Percentiles rank a stretch among this genome's conserved stretches.
These are phyloP conservation scores for Enteromius anoplus DNA, from an alignment of 2,797 vertebrate genomes.

Conservation along the genomic window DNA sequence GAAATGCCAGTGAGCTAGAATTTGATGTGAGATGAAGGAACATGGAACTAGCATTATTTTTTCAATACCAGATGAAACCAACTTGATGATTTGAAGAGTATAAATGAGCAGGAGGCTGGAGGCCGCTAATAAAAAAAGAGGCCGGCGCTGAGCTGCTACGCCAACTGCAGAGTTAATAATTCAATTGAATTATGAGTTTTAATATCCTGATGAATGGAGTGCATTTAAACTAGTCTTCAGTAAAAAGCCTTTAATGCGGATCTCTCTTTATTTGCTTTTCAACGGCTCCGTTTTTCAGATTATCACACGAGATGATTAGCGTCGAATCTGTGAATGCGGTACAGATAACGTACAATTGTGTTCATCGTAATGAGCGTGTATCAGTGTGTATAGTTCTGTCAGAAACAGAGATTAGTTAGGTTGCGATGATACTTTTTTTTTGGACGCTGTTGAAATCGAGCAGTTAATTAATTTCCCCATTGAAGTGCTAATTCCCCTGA, in stretches of 20 bases:
- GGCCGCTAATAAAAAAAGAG: conserved; percentile 19
- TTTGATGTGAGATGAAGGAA: conserved; percentile 26
- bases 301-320: conserved; percentile 52
- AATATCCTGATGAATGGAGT: conserved; percentile 52
- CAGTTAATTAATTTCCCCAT: conserved; percentile 43
- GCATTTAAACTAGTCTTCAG: conserved; percentile 42
- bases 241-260: conserved; percentile 42
- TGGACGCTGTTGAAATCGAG: conserved; percentile 31
- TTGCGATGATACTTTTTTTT: conserved; percentile 26
- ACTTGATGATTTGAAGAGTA: conserved; percentile 45
- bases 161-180: conserved; percentile 45
- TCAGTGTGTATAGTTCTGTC: conserved; percentile 15
- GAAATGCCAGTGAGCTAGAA: conserved; percentile 22
- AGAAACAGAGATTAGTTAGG: conserved; percentile 32
- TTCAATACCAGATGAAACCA: conserved; percentile 33
- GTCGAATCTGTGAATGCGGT: conserved; percentile 35
- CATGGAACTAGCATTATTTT: conserved; percentile 26
- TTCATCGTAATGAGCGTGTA: conserved; percentile 48
- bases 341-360: conserved; percentile 42
- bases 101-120: conserved; percentile 28
- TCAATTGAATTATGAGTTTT: conserved; percentile 45
- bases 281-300: conserved; percentile 45
- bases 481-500: conserved; percentile 41
- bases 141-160: conserved; percentile 5
- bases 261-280: conserved; percentile 43